These are phyloP conservation scores for Tetrao urogallus DNA, from an alignment of 2,113 vertebrate genomes.

Conservation along the genomic window DNA sequence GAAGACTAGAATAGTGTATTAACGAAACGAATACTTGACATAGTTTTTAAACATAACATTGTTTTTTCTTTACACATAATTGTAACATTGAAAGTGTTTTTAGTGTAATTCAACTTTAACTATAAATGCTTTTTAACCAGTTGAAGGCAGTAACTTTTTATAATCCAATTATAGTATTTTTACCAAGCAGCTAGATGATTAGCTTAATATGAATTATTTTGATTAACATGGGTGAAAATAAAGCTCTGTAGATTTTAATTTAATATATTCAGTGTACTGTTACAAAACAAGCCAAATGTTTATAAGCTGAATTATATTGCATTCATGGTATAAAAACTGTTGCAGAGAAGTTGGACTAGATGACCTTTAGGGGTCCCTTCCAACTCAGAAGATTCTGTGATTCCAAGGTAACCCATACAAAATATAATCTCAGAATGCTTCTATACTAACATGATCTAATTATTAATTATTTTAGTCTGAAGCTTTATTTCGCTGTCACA, in stretches of 20 bases:
- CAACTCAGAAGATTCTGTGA: no score
- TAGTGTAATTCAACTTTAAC: conserved; percentile 18
- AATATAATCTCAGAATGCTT: not conserved
- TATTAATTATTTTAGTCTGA: not conserved
- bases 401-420: not conserved
- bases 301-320: not conserved
- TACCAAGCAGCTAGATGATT: conserved; percentile 35
- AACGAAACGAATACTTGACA: conserved; percentile 44
- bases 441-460: not conserved
- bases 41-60: not conserved
- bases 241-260: not conserved
- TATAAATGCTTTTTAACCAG: conserved; percentile 40
- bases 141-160: conserved; percentile 44
- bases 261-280: not conserved
- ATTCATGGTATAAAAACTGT: not conserved
- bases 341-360: no score
- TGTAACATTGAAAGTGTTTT: conserved; percentile 38
- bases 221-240: not conserved
- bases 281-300: not conserved
- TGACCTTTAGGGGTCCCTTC: no score
- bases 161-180: conserved; percentile 68
- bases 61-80: not conserved
- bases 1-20: not conserved
- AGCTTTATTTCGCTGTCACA: not conserved
- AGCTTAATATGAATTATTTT: conserved; percentile 49